These are phyloP conservation scores for Halichondria panicea DNA, from an alignment of 37 sponge, comb jelly and placozoan species.

Conservation along the genomic window DNA sequence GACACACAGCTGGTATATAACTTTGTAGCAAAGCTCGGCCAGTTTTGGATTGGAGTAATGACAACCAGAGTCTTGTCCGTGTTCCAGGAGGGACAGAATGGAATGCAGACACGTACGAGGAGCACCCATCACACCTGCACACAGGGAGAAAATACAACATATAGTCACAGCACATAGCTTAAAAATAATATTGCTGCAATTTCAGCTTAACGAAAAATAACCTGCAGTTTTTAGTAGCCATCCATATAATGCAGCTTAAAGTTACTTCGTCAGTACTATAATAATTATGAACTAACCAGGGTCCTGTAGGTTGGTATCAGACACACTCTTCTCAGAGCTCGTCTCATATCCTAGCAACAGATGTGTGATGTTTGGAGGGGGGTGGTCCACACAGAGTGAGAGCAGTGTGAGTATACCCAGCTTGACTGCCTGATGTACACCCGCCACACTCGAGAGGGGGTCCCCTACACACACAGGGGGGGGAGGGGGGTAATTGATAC, in stretches of 20 bases:
- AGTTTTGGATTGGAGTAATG: slow-evolving; percentile 63
- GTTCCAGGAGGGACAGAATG: slow-evolving; percentile 68
- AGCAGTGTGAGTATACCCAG: slow-evolving; percentile 81
- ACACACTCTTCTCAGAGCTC: slow-evolving; percentile 29
- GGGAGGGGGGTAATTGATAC: too few species aligned
- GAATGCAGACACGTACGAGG: slow-evolving; percentile 86
- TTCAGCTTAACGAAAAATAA: too few species aligned
- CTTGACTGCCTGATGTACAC: slow-evolving; percentile 50
- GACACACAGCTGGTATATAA: slow-evolving; percentile 78
- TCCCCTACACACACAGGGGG: background rate
- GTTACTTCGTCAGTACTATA: background rate
- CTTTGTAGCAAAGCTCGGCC: slow-evolving; percentile 88
- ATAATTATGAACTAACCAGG: slow-evolving; percentile 75
- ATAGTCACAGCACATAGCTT: background rate
- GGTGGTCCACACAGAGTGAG: slow-evolving; percentile 58
- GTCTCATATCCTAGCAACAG: slow-evolving; percentile 87
- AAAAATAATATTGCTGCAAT: too few species aligned
- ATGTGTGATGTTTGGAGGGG: slow-evolving; percentile 90
- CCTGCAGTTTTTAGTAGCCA: too few species aligned
- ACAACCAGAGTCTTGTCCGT: slow-evolving; percentile 30
- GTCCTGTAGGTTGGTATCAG: slow-evolving; percentile 89
- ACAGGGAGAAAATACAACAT: background rate
- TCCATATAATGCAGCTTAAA: too few species aligned
- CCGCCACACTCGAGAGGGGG: slow-evolving; percentile 12
- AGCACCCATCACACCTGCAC: slow-evolving; percentile 74